Evolutionary conservation across 2,888 invertebrate genomes (phyloP).

Genomic region (Reticulitermes lucifugus): DNA sequence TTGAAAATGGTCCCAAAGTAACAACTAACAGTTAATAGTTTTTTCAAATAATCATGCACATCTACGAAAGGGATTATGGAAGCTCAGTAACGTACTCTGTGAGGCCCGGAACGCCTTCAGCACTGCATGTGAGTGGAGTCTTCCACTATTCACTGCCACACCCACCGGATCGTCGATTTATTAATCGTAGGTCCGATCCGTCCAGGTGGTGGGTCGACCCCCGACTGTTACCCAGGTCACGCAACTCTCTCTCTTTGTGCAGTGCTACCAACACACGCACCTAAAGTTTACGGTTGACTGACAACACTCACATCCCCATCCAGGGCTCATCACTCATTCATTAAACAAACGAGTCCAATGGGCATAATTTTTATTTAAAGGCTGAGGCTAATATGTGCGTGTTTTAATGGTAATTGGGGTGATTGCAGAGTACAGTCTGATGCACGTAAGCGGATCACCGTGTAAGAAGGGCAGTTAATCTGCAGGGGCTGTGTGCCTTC

Average conservation of each 20-base stretch:
- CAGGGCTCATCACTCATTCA: not conserved
- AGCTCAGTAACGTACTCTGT: too few species aligned
- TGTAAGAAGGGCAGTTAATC: too few species aligned
- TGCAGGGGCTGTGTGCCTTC: too few species aligned
- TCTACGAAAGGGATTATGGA: too few species aligned
- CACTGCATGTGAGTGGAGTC: not conserved
- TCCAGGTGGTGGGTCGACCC: constrained; percentile 21
- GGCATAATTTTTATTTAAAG: not conserved
- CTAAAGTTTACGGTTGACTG: not conserved
- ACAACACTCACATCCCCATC: not conserved
- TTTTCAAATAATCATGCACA: too few species aligned
- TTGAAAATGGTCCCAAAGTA: too few species aligned
- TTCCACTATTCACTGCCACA: not conserved
- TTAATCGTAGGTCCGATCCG: not conserved
- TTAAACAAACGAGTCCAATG: not conserved
- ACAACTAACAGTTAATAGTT: too few species aligned
- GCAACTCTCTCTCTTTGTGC: not conserved
- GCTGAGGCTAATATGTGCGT: not conserved
- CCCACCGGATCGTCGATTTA: constrained; percentile 2
- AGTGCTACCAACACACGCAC: not conserved
- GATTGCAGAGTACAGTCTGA: not conserved
- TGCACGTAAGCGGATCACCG: too few species aligned
- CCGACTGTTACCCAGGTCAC: not conserved
- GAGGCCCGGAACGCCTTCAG: too few species aligned
- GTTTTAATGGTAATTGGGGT: not conserved